Conservation (phyloP, 2,797 vertebrate species). For the Selene dorsalis region DNA sequence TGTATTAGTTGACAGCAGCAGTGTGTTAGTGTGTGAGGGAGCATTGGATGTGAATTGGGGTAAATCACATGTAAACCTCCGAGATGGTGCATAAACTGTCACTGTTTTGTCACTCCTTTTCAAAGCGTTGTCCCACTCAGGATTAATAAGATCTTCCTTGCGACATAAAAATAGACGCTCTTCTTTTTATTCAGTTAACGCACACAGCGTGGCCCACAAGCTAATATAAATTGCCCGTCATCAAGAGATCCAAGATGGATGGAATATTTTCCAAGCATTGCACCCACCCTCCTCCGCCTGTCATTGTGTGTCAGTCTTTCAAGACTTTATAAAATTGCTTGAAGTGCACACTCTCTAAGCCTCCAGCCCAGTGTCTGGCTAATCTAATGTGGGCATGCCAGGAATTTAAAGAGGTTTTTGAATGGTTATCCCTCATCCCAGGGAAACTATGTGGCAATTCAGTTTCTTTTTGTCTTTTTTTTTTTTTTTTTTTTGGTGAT, state of each 20-base stretch:
- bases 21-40: slow-evolving; percentile 1
- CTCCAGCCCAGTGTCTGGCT: slow-evolving; percentile 32
- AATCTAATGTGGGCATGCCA: slow-evolving; percentile 54
- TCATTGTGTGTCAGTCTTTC: slow-evolving; percentile 64
- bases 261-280: slow-evolving; percentile 59
- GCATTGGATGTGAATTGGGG: slow-evolving; percentile 7
- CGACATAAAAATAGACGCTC: slow-evolving; percentile 37
- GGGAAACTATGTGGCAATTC: slow-evolving; percentile 9
- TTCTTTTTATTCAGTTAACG: slow-evolving; percentile 40
- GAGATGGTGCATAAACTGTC: slow-evolving; percentile 9
- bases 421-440: slow-evolving; percentile 1
- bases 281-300: slow-evolving; percentile 44
- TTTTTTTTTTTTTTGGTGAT: not conserved
- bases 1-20: slow-evolving; percentile 45
- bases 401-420: slow-evolving; percentile 55
- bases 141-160: slow-evolving; percentile 36
- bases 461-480: not conserved
- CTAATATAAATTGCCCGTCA: slow-evolving; percentile 61
- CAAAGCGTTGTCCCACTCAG: slow-evolving; percentile 18
- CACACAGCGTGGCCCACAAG: slow-evolving; percentile 30
- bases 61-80: slow-evolving; percentile 27
- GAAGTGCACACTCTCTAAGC: slow-evolving; percentile 49
- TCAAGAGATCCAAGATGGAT: slow-evolving; percentile 67
- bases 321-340: slow-evolving; percentile 62
- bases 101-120: not conserved